Percentiles rank a stretch among this genome's conserved stretches.
phyloP scores from a whole-genome alignment of 1,140 invertebrate species.

The Anastatus disparis region DNA sequence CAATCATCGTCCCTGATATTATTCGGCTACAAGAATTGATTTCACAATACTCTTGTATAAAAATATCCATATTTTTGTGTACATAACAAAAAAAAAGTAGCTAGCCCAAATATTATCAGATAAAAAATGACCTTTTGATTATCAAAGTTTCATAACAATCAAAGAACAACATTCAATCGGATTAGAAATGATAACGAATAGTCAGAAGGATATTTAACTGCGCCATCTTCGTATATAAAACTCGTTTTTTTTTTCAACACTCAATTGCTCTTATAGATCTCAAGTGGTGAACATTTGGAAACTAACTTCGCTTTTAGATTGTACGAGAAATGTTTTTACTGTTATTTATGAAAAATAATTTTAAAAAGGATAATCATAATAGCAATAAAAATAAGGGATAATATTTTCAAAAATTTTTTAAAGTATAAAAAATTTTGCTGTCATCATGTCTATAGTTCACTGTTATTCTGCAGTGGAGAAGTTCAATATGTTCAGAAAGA shows the following conservation, averaged over 20 bases:
- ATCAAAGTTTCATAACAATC: not conserved
- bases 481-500: not conserved
- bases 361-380: no score
- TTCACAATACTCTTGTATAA: no score
- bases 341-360: no score
- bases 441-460: no score
- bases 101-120: not conserved
- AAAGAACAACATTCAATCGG: not conserved
- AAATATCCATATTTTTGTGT: no score
- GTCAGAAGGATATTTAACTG: not conserved
- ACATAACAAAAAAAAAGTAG: no score
- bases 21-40: no score
- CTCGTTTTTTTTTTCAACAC: slow-evolving; percentile 11
- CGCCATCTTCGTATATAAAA: not conserved
- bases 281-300: slow-evolving; percentile 17
- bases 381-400: no score
- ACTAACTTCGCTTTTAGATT: not conserved
- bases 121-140: not conserved
- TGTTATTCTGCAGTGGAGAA: not conserved
- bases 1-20: no score
- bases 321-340: not conserved
- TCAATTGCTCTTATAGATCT: not conserved
- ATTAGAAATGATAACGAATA: not conserved
- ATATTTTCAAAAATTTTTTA: no score
- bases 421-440: no score